Evolutionary conservation across 2,888 invertebrate species (phyloP), one percentile per base, ranked within the genome.

Genomic region (Heliconius charithonia): DNA sequence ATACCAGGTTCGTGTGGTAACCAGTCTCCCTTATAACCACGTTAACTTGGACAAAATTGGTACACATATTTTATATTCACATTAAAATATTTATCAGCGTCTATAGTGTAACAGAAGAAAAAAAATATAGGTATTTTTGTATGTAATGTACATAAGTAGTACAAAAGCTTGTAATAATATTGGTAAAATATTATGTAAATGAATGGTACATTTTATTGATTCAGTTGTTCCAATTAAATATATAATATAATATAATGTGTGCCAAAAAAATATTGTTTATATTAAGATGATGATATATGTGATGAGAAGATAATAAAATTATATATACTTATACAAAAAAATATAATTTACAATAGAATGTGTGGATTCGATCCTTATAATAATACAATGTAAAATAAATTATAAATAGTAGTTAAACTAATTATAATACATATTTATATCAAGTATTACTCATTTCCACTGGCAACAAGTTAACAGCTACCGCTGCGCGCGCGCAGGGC

Each of bases 401-500:
- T 12, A 37, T n/a, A 70, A 27, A 45, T 56, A 27, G 1, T 56
- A 10, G 25, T 71, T 29, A 71, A 59, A 59, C n/a, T 32, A 56
- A 32, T 72, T 56, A 51, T 72, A 37, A 32, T 72, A 72, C 16
- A 56, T 25, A 63, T 22, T 19, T 73, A 63, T 27, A 19, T 62
- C 10, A 59, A 73, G 62, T 63, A 73, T 73, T 37, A 73, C 51
- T 73, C 59, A 67, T 73, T 27, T 67, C 41, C 59, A 45, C 73
- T 9, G 25, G 69, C 37, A 67, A 74, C 73, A 59, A 62, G 73
- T 78, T 62, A 78, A 69, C 73, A 27, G 77, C 77, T 74, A 78
- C 77, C 77, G 77, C 77, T 74, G 74, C 41, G 74, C 41, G 63
- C 63, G 74, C 74, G 63, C 74, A 65, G 25, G 73, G 45, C 74